Evolutionary conservation across 2,113 vertebrate genomes (phyloP), one percentile per base, ranked within the genome.

Genomic region (Lophura nycthemera): DNA sequence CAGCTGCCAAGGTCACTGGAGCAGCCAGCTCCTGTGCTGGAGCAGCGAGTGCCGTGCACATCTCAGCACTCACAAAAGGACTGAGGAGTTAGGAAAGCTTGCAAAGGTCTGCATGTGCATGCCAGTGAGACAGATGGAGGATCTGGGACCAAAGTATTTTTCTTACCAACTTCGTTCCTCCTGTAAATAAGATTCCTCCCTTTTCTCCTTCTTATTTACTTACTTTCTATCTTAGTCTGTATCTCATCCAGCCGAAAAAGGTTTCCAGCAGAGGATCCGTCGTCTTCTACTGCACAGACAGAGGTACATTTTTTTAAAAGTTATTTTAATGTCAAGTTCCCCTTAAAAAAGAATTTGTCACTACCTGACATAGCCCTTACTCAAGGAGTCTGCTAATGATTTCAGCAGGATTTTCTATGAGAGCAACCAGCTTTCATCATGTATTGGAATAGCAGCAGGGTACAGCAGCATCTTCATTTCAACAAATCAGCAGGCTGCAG

Each of bases 1-100:
- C 95, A 97, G 93, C 96, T 95, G 94, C 93, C 95, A 79, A 72
- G 96, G 94, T 95, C 95, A 92, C 32, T 1, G 2, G 87, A 90
- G 61, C 89, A 92, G 88, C 59, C 94, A 71, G 91, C 92, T 95
- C 89, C 91, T 82, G 13, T 83, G 78, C 91, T 27, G 40, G 70
- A 69, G 67, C 10, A 3, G 67, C 21, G 89, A 70, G 29, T 2
- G 1, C 30, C 0, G 13, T 24, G 61, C 48, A 3, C 48, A 30
- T 89, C 89, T 76, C 82, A 6, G 66, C 11, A 3, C 63, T 87
- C 65, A 1, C 45, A 69, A 78, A 30, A 2, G 85, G 75, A 89
- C 84, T 69, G 67, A 67, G 74, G 82, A 71, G 72, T 57, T 73
- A 3, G 5, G 45, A 13, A n/a, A 78, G 34, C 5, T 0, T 52